These are phyloP conservation scores for Montipora cactus DNA, from an alignment of 64 coral and sea anemone species.

Conservation along the genomic window DNA sequence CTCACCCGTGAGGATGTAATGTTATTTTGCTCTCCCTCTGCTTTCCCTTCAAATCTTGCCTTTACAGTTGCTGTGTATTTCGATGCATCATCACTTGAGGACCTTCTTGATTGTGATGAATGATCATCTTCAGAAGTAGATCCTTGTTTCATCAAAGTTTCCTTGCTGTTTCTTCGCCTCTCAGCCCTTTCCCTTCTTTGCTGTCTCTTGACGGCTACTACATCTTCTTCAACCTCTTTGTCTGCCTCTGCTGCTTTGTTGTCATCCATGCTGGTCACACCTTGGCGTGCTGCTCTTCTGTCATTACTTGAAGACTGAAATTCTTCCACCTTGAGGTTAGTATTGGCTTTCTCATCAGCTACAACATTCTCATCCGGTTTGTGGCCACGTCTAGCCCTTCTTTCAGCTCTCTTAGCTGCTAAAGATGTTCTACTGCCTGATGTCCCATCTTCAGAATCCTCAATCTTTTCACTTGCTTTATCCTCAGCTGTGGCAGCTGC, in stretches of 20 bases:
- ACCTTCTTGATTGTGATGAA: background rate
- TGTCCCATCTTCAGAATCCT: conserved; percentile 4
- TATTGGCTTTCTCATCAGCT: background rate
- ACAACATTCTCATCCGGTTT: conserved; percentile 4
- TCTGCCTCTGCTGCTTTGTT: background rate
- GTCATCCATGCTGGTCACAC: background rate
- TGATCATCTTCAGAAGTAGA: conserved; percentile 47
- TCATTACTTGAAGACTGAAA: conserved; percentile 31
- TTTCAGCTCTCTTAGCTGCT: conserved; percentile 54
- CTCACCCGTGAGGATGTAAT: background rate
- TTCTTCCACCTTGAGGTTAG: conserved; percentile 25
- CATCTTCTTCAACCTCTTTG: conserved; percentile 2
- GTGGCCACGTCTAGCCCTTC: conserved; percentile 21
- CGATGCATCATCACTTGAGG: conserved; percentile 53
- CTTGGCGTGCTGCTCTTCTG: conserved; percentile 14
- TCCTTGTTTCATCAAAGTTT: conserved; percentile 7
- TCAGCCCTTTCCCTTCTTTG: conserved; percentile 7
- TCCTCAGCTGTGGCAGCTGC: background rate
- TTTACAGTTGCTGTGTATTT: conserved; percentile 69
- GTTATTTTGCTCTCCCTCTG: conserved; percentile 25
- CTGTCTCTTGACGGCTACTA: background rate
- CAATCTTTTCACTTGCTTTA: conserved; percentile 42
- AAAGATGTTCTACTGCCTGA: conserved; percentile 24
- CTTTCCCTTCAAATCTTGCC: conserved; percentile 62
- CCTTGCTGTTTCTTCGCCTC: conserved; percentile 32